Evolutionary conservation across 1,140 invertebrate genomes (phyloP).

Genomic region (Fopius arisanus): DNA sequence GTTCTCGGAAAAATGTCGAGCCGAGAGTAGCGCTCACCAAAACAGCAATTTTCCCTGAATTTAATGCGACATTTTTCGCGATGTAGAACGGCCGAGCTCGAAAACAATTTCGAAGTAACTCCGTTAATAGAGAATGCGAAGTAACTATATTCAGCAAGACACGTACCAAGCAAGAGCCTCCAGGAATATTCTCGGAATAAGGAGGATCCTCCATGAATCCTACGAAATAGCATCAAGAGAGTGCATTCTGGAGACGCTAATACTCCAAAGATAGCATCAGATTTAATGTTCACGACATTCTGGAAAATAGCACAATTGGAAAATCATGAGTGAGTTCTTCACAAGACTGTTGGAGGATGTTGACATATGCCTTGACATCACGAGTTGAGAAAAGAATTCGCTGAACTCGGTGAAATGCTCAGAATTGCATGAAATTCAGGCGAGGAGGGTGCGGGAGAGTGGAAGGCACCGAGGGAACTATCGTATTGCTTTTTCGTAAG

Average conservation of each 20-base stretch:
- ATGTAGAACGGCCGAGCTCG: neutral
- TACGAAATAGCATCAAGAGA: neutral
- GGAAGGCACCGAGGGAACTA: neutral
- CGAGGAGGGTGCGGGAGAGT: neutral
- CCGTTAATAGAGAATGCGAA: conserved; percentile 15
- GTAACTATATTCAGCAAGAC: neutral
- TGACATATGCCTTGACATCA: neutral
- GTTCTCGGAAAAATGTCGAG: no score
- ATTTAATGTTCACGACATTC: neutral
- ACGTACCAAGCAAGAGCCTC: neutral
- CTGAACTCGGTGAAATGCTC: neutral
- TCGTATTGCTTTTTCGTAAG: conserved; percentile 13
- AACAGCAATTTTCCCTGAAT: no score
- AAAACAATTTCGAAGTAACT: conserved; percentile 12
- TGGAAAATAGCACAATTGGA: neutral
- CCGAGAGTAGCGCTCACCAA: no score
- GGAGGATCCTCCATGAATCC: neutral
- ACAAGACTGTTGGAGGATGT: no score
- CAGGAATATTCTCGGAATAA: neutral
- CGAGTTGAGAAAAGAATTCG: neutral
- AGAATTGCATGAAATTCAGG: neutral
- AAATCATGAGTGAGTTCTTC: neutral
- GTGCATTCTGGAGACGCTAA: neutral
- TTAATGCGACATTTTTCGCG: no score
- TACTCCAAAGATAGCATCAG: neutral